These are phyloP conservation scores for Drosophila subquinaria DNA, from an alignment of 2,888 invertebrate species.

Conservation along the genomic window DNA sequence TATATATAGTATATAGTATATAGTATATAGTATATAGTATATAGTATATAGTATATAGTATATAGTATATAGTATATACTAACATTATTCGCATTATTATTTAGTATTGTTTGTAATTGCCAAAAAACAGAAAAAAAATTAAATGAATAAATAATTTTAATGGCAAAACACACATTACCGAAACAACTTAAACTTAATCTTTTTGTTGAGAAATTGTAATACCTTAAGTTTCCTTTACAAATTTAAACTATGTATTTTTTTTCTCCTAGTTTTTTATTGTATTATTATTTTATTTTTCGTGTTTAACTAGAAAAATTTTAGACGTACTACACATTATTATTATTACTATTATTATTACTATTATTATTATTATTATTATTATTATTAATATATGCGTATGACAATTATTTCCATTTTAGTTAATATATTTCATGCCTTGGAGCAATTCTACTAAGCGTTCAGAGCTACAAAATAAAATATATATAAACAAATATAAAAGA, in stretches of 20 bases:
- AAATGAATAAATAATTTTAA: constrained; percentile 21
- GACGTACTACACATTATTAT: constrained; percentile 20
- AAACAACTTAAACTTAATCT: neutral
- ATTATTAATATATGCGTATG: constrained; percentile 24
- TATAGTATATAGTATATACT: constrained; percentile 27
- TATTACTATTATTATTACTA: constrained; percentile 6
- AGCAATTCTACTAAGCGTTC: constrained; percentile 42
- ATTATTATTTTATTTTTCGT: constrained; percentile 36
- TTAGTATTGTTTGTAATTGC: constrained; percentile 52
- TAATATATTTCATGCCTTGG: constrained; percentile 43
- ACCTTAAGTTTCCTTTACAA: constrained; percentile 17
- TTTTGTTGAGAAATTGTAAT: constrained; percentile 4
- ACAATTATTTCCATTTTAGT: constrained; percentile 60
- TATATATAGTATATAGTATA: constrained; percentile 11
- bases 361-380: constrained; percentile 7
- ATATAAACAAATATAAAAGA: constrained; percentile 21
- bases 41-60: constrained; percentile 13
- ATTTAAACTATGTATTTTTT: constrained; percentile 10
- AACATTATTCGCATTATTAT: constrained; percentile 42
- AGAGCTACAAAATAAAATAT: constrained; percentile 56
- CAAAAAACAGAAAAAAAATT: constrained; percentile 26
- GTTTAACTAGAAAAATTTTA: constrained; percentile 61
- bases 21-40: constrained; percentile 31
- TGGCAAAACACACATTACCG: constrained; percentile 13
- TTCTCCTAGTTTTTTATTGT: constrained; percentile 15